A percentile compares a stretch with the other conserved stretches of the same genome.
Conservation (phyloP, 2,797 vertebrate genomes). For the Tokudaia tokunoshimensis region DNA sequence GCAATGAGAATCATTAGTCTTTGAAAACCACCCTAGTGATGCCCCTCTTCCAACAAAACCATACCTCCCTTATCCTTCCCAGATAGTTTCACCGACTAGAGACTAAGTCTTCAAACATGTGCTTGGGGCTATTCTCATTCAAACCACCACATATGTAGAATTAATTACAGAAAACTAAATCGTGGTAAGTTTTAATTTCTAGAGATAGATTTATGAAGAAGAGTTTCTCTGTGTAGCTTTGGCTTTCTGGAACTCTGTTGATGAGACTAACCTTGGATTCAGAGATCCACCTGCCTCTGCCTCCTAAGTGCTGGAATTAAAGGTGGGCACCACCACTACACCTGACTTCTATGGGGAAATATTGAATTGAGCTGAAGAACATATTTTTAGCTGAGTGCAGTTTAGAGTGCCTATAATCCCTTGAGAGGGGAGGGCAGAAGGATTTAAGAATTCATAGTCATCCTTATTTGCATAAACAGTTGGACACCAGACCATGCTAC, state of each 20-base stretch:
- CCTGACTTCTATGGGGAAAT: not conserved
- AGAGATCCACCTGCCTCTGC: not conserved
- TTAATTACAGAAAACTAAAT: conserved; percentile 45
- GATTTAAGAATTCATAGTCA: not conserved
- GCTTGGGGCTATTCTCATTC: not conserved
- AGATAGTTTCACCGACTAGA: not conserved
- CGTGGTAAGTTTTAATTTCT: not conserved
- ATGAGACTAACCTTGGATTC: not conserved
- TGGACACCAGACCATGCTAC: not conserved
- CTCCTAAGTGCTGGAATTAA: not conserved
- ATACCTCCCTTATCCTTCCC: not conserved
- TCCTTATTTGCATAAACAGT: not conserved
- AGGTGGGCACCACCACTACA: not conserved
- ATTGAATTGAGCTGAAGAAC: conserved; percentile 16
- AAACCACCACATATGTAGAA: not conserved
- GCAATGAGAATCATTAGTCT: not conserved
- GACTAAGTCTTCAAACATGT: not conserved
- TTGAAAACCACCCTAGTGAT: not conserved
- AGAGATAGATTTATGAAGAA: not conserved
- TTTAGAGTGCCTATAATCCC: not conserved
- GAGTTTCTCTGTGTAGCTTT: not conserved
- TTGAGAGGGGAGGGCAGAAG: not conserved
- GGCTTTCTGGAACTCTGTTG: not conserved
- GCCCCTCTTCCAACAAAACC: not conserved
- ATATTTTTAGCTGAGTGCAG: not conserved